Evolutionary conservation across 2,113 vertebrate genomes (phyloP).

Genomic region (Typhlomys cinereus): DNA sequence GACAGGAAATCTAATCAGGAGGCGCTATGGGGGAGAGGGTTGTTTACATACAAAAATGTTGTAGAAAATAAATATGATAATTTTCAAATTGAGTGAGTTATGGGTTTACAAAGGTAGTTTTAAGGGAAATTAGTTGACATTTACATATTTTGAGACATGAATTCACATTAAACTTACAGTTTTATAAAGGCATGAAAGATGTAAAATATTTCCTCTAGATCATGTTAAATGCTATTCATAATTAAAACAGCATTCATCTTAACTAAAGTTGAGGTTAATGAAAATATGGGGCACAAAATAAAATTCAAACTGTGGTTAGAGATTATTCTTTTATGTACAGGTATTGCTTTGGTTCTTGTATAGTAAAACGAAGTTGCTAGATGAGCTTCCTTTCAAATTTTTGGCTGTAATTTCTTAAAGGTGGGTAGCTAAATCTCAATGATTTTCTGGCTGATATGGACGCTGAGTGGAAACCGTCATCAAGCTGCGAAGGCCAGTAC

Average conservation of each 20-base stretch:
- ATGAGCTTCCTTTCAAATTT: not conserved
- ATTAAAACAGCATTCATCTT: slow-evolving; percentile 31
- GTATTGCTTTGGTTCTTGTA: not conserved
- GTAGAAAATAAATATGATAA: not conserved
- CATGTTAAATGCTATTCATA: slow-evolving; percentile 18
- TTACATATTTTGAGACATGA: not conserved
- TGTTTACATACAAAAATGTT: not conserved
- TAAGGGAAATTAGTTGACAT: not conserved
- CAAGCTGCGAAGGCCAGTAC: not conserved
- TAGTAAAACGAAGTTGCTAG: too few relatives aligned
- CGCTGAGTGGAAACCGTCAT: not conserved
- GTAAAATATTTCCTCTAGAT: slow-evolving; percentile 23
- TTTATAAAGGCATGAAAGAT: not conserved
- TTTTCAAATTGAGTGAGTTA: not conserved
- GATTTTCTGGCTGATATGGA: not conserved
- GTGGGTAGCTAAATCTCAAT: not conserved
- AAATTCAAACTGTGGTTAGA: not conserved
- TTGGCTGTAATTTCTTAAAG: not conserved
- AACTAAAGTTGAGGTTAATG: not conserved
- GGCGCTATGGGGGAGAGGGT: too few relatives aligned
- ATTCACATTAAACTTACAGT: slow-evolving; percentile 29
- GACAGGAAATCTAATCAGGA: not conserved
- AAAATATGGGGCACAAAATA: not conserved
- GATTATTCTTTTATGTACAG: not conserved
- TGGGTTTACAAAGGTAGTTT: not conserved